These are phyloP conservation scores for Caenorhabditis sp. DNA, from an alignment of 2,888 invertebrate species.

Conservation along the genomic window DNA sequence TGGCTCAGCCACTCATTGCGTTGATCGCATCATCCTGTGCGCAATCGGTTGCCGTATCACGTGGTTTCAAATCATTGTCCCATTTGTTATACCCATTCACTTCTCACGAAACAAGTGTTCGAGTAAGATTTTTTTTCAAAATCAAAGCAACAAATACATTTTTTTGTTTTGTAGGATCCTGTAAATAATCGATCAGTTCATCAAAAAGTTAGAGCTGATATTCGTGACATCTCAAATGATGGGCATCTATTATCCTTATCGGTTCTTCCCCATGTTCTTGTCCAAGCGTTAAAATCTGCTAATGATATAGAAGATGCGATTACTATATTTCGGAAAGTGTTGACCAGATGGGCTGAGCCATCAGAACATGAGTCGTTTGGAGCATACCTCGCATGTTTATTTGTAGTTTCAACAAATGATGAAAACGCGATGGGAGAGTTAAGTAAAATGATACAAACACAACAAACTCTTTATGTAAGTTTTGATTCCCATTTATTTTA, in stretches of 20 bases:
- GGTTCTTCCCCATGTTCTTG: constrained; percentile 65
- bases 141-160: too few relatives aligned
- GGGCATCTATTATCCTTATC: constrained; percentile 68
- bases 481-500: background rate
- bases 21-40: constrained; percentile 56
- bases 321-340: constrained; percentile 23
- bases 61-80: constrained; percentile 57
- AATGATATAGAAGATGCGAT: constrained; percentile 19
- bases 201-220: constrained; percentile 50
- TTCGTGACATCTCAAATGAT: constrained; percentile 72
- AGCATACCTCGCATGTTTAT: constrained; percentile 74
- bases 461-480: constrained; percentile 79
- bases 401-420: constrained; percentile 75
- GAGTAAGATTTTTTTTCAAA: constrained; percentile 41
- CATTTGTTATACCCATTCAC: constrained; percentile 63
- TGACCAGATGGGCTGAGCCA: constrained; percentile 68
- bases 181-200: constrained; percentile 13
- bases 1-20: constrained; percentile 49
- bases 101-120: constrained; percentile 41
- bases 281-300: constrained; percentile 37
- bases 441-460: constrained; percentile 80
- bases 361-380: constrained; percentile 91
- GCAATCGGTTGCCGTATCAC: constrained; percentile 32
- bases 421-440: constrained; percentile 82
- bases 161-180: constrained; percentile 40